These are phyloP conservation scores for Chlorodrepanis virens DNA, from an alignment of 2,113 vertebrate genomes.

Conservation along the genomic window DNA sequence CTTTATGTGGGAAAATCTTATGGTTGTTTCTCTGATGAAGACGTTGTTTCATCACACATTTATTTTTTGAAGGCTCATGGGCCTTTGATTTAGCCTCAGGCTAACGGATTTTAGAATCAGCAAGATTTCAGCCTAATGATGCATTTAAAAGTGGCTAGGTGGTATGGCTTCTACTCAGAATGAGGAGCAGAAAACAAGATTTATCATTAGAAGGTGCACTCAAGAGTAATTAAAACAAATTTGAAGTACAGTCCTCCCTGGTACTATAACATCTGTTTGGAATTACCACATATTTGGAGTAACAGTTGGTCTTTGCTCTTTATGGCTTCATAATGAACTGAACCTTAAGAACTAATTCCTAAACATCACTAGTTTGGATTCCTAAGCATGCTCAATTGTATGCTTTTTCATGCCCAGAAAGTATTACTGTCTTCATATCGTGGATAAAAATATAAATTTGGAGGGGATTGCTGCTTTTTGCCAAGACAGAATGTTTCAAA, in stretches of 20 bases:
- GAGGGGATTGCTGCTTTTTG: not conserved
- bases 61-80: not conserved
- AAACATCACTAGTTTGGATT: not conserved
- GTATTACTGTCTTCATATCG: not conserved
- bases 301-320: slow-evolving; percentile 29
- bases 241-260: not conserved
- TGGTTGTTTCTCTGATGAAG: not conserved
- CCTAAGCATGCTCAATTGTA: not conserved
- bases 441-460: not conserved
- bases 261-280: not conserved
- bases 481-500: not conserved
- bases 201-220: slow-evolving; percentile 15
- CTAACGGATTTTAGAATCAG: not conserved
- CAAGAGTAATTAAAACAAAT: slow-evolving; percentile 25
- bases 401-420: not conserved
- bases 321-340: not conserved
- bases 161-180: not conserved
- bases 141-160: not conserved
- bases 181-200: not conserved
- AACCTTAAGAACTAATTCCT: slow-evolving; percentile 36
- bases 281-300: not conserved
- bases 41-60: not conserved
- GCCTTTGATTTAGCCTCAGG: not conserved
- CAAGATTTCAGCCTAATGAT: not conserved
- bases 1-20: not conserved